Evolutionary conservation across 2,888 invertebrate genomes (phyloP).

Genomic region (Branchinecta sandiegonensis): DNA sequence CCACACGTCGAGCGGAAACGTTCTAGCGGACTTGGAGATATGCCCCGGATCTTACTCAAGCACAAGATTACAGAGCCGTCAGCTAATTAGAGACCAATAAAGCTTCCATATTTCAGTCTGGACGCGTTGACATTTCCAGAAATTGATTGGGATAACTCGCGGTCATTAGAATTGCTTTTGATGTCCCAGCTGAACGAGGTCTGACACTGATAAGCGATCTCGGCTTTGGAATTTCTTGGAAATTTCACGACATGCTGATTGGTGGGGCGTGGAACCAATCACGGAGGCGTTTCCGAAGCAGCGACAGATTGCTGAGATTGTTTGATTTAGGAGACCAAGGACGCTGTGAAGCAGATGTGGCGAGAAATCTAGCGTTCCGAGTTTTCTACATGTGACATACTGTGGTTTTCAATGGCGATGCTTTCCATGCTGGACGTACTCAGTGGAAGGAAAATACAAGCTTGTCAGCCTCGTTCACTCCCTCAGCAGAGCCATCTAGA

Average conservation of each 20-base stretch:
- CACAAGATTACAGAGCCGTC: not conserved
- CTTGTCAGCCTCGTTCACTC: no score
- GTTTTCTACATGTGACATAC: no score
- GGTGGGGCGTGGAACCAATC: constrained; percentile 16
- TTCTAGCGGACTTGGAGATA: no score
- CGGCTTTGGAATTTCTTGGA: constrained; percentile 1
- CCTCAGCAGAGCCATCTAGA: no score
- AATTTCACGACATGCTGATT: not conserved
- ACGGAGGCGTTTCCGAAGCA: constrained; percentile 8
- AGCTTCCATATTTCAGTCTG: constrained; percentile 6
- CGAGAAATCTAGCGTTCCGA: no score
- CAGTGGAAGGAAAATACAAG: no score
- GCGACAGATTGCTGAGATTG: no score
- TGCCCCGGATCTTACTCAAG: not conserved
- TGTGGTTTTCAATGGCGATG: no score
- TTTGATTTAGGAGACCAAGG: no score
- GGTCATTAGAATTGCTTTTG: constrained; percentile 13
- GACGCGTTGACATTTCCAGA: not conserved
- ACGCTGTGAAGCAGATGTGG: no score
- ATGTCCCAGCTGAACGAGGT: not conserved
- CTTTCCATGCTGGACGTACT: no score
- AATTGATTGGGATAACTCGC: not conserved
- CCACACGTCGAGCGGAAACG: no score
- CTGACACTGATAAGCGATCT: constrained; percentile 7
- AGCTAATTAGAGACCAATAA: constrained; percentile 9